Percentiles rank a stretch among this genome's conserved stretches.
Conservation (phyloP, 2,797 vertebrate species). For the Galaxias olidus region DNA sequence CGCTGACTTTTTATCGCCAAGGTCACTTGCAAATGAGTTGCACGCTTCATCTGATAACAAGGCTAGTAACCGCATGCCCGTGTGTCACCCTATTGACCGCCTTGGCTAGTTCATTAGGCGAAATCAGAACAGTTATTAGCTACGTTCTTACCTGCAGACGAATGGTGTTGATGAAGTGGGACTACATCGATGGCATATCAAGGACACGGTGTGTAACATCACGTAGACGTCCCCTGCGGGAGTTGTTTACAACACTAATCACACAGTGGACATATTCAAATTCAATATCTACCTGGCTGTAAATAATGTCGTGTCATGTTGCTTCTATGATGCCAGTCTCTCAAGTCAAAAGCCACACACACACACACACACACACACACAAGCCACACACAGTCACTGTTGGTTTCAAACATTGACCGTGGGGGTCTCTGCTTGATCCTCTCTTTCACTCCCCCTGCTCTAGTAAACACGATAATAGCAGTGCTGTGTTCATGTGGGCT, state of each 20-base stretch:
- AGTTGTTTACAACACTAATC: conserved; percentile 27
- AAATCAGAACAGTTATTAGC: neutral
- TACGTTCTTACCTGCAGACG: neutral
- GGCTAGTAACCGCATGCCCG: neutral
- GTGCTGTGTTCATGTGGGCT: conserved; percentile 60
- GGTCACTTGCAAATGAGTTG: conserved; percentile 46
- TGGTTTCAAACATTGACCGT: conserved; percentile 60
- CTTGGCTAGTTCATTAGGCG: too few relatives aligned
- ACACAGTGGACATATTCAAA: conserved; percentile 42
- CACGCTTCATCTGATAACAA: conserved; percentile 15
- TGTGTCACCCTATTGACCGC: neutral
- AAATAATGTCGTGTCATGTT: conserved; percentile 56
- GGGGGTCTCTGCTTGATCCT: conserved; percentile 54
- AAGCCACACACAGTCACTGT: conserved; percentile 36
- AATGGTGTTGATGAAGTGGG: neutral
- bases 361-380: conserved; percentile 36
- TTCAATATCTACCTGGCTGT: conserved; percentile 51
- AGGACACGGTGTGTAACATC: neutral
- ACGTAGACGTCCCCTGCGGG: neutral
- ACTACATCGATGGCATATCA: neutral
- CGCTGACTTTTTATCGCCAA: conserved; percentile 14
- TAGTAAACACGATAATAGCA: conserved; percentile 73
- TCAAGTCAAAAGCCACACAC: conserved; percentile 30
- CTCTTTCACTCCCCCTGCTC: conserved; percentile 56
- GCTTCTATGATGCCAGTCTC: conserved; percentile 39